Evolutionary conservation across 1,140 invertebrate species (phyloP).

Genomic region (Solenopsis invicta): DNA sequence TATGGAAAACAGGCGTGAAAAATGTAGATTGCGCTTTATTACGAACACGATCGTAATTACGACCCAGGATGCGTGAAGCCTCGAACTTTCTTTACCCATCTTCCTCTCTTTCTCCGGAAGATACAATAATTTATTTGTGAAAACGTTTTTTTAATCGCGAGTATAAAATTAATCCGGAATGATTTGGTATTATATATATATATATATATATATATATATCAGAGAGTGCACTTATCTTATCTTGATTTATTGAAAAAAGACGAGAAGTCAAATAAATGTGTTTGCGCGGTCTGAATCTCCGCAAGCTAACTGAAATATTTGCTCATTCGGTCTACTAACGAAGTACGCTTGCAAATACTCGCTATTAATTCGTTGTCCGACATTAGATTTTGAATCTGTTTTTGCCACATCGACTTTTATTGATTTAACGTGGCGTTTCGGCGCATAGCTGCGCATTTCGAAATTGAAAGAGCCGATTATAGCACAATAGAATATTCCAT

Average conservation of each 20-base stretch:
- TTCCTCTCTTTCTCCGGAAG: too few relatives aligned
- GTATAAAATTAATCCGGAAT: background rate
- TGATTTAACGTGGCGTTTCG: slow-evolving; percentile 16
- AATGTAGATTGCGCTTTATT: slow-evolving; percentile 12
- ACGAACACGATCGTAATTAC: background rate
- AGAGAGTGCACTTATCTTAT: background rate
- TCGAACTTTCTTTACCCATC: background rate
- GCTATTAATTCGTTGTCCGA: background rate
- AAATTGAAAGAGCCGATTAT: slow-evolving; percentile 32
- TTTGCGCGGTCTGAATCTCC: background rate
- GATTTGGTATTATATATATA: too few relatives aligned
- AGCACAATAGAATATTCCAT: slow-evolving; percentile 26
- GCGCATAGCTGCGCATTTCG: background rate
- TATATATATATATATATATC: background rate
- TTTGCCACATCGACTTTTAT: slow-evolving; percentile 19
- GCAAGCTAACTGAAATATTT: slow-evolving; percentile 4
- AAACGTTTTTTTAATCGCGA: background rate
- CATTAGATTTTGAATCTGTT: slow-evolving; percentile 5
- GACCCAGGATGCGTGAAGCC: background rate
- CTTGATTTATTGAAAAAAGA: background rate
- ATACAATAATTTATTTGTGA: slow-evolving; percentile 16
- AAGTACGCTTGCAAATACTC: slow-evolving; percentile 3
- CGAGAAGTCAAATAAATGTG: background rate
- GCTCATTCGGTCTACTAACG: background rate
- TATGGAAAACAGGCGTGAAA: background rate